Conservation (phyloP, 2,113 vertebrate species). For the Chloropsis cyanopogon region DNA sequence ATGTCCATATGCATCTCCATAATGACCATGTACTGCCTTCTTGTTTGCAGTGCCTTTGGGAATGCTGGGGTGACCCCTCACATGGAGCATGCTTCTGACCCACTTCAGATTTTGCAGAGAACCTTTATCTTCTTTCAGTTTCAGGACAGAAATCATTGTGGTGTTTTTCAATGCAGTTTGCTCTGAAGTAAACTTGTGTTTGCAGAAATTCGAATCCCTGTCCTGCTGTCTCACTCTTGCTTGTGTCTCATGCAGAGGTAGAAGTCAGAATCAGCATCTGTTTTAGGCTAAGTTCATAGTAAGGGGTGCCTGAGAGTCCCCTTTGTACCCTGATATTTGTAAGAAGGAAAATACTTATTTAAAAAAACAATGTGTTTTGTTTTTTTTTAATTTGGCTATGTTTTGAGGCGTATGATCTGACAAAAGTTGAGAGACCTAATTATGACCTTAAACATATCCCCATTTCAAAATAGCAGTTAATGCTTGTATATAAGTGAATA, state of each 20-base stretch:
- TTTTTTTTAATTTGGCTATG: not conserved
- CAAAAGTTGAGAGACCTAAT: not conserved
- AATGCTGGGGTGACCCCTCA: not conserved
- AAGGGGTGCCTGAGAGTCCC: not conserved
- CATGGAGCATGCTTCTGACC: not conserved
- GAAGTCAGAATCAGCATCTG: not conserved
- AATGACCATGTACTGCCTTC: not conserved
- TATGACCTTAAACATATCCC: not conserved
- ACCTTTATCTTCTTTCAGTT: not conserved
- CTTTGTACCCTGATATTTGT: not conserved
- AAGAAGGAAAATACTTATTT: not conserved
- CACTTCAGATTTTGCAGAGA: not conserved
- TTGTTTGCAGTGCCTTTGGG: not conserved
- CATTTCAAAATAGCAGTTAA: not conserved
- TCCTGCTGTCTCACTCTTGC: not conserved
- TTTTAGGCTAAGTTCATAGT: not conserved
- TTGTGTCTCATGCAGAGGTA: not conserved
- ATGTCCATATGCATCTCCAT: not conserved
- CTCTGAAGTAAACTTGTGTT: not conserved
- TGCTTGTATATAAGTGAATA: not conserved
- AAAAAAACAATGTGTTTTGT: not conserved
- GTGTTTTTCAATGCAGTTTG: not conserved
- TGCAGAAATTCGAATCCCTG: not conserved
- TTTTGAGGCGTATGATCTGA: not conserved
- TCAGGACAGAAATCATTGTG: not conserved